phyloP scores from a whole-genome alignment of 2,113 vertebrate species.

The Chloropsis cyanopogon region DNA sequence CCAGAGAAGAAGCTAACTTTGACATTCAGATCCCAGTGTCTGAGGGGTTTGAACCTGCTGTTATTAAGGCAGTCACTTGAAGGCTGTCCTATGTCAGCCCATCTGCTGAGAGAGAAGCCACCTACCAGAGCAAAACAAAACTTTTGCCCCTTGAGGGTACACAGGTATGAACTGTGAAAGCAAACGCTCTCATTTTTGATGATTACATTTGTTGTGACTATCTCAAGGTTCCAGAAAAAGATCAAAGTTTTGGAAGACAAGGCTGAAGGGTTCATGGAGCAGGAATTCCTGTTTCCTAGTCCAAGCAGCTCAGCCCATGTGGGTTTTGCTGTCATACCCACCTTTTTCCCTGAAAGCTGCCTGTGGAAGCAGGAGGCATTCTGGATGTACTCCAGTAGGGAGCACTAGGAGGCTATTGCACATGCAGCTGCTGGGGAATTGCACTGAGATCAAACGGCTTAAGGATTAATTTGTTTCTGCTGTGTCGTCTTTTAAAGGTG shows the following conservation, averaged over 20 bases:
- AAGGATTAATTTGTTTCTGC: neutral
- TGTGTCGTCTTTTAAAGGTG: neutral
- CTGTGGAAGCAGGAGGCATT: neutral
- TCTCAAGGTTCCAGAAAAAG: neutral
- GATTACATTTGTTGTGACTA: neutral
- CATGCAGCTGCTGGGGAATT: neutral
- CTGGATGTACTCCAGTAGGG: conserved; percentile 32
- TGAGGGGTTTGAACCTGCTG: neutral
- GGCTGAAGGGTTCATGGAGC: neutral
- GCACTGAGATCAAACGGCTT: neutral
- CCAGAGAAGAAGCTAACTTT: neutral
- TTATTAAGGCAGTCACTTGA: neutral
- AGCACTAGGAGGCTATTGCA: conserved; percentile 45
- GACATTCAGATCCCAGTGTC: neutral
- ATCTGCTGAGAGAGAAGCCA: neutral
- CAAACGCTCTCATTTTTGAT: neutral
- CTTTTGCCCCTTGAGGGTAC: neutral
- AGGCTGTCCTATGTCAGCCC: neutral
- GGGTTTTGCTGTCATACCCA: neutral
- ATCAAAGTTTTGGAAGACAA: neutral
- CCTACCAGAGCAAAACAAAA: neutral
- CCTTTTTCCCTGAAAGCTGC: neutral
- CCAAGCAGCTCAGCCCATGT: neutral
- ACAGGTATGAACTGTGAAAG: neutral
- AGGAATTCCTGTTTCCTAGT: neutral